A percentile compares a stretch with the other conserved stretches of the same genome.
These are phyloP conservation scores for Labroides dimidiatus DNA, from an alignment of 2,797 vertebrate species.

Conservation along the genomic window DNA sequence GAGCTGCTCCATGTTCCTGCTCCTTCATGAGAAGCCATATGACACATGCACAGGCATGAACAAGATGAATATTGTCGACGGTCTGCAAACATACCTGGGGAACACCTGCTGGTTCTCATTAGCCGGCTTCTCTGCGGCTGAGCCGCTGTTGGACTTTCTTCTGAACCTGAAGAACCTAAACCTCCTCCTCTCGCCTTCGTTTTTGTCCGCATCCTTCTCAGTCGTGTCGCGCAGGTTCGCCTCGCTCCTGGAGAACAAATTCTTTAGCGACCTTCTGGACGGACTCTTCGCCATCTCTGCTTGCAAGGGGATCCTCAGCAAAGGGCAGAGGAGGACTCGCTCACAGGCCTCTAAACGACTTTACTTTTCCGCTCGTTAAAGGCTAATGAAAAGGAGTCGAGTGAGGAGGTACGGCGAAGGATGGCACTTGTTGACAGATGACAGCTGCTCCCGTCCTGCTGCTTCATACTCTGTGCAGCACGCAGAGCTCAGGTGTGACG, in stretches of 20 bases:
- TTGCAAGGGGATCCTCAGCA: background rate
- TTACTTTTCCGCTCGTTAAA: background rate
- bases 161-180: conserved; percentile 60
- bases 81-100: conserved; percentile 52
- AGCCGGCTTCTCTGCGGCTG: background rate
- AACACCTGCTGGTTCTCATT: conserved; percentile 20
- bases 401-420: background rate
- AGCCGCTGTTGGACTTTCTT: conserved; percentile 43
- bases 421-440: conserved; percentile 24
- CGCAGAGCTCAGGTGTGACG: conserved; percentile 59
- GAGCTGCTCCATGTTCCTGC: background rate
- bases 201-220: conserved; percentile 24
- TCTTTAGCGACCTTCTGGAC: conserved; percentile 54
- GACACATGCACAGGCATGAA: conserved; percentile 14
- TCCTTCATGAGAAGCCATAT: background rate
- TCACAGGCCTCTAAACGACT: background rate
- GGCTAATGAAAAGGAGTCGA: background rate
- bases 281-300: conserved; percentile 61
- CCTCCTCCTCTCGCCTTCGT: conserved; percentile 47
- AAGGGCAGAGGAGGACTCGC: too few species aligned
- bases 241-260: conserved; percentile 71
- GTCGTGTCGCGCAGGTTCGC: conserved; percentile 9
- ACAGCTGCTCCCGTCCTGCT: conserved; percentile 29
- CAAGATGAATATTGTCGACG: background rate
- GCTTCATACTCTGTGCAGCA: conserved; percentile 11